Conservation (phyloP, 2,888 invertebrate genomes). For the Sinohyriopsis cumingii region DNA sequence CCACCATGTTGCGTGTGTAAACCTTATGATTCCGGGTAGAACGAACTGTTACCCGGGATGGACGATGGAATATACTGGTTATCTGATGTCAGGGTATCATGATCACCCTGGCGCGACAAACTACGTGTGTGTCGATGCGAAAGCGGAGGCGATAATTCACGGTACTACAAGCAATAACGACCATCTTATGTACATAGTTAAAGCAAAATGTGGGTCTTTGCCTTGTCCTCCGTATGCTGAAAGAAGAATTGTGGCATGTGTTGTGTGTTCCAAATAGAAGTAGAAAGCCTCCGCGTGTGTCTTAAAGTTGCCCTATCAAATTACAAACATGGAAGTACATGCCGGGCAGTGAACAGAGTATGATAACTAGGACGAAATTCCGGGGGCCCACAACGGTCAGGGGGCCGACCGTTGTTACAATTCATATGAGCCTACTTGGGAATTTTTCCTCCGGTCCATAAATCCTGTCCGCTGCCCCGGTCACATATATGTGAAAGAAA, state of each 20-base stretch:
- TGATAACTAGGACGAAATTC: too few relatives aligned
- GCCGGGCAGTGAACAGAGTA: too few relatives aligned
- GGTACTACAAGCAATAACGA: slow-evolving; percentile 23
- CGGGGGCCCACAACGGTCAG: too few relatives aligned
- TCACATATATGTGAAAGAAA: too few relatives aligned
- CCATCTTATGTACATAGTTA: slow-evolving; percentile 30
- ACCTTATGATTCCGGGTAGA: slow-evolving; percentile 16
- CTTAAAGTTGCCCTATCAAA: too few relatives aligned
- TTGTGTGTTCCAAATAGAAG: slow-evolving; percentile 29
- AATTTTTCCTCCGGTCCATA: too few relatives aligned
- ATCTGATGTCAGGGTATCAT: slow-evolving; percentile 29
- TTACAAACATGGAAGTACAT: too few relatives aligned
- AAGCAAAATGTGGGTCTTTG: slow-evolving; percentile 40
- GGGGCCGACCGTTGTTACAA: too few relatives aligned
- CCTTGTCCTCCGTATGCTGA: slow-evolving; percentile 40
- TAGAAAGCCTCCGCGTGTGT: neutral
- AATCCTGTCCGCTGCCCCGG: too few relatives aligned
- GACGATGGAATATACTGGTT: slow-evolving; percentile 39
- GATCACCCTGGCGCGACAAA: slow-evolving; percentile 6
- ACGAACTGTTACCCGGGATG: slow-evolving; percentile 33
- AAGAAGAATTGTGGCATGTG: slow-evolving; percentile 40
- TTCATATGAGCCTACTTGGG: too few relatives aligned
- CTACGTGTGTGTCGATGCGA: slow-evolving; percentile 37
- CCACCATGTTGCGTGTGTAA: slow-evolving; percentile 23
- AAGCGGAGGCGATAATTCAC: slow-evolving; percentile 21